Conservation (phyloP, 1,140 invertebrate species). For the Drosophila yakuba region DNA sequence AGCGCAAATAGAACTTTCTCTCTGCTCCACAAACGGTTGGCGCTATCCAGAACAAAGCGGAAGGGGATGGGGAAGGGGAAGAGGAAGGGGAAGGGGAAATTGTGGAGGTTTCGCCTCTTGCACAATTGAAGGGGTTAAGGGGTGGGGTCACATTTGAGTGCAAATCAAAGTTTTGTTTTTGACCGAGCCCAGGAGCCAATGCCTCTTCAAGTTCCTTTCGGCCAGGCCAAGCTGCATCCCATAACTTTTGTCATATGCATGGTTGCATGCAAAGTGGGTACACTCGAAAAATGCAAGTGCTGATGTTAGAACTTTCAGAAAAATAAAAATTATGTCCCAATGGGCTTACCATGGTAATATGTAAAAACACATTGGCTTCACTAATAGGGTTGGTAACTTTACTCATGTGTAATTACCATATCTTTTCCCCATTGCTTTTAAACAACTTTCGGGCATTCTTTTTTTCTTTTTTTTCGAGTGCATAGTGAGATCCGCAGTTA, state of each 20-base stretch:
- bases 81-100: not conserved
- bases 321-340: too few species aligned
- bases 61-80: not conserved
- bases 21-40: constrained; percentile 6
- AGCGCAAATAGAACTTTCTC: constrained; percentile 50
- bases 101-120: not conserved
- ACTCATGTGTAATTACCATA: not conserved
- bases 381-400: too few species aligned
- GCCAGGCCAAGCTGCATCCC: constrained; percentile 28
- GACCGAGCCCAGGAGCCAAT: constrained; percentile 45
- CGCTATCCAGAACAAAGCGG: not conserved
- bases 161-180: constrained; percentile 57
- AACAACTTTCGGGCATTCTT: not conserved
- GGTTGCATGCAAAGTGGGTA: constrained; percentile 6
- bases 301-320: too few species aligned
- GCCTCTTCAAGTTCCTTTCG: constrained; percentile 48
- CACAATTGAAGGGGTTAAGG: constrained; percentile 14
- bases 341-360: too few species aligned
- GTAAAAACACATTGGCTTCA: too few species aligned
- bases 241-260: constrained; percentile 54
- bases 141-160: constrained; percentile 35
- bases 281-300: not conserved
- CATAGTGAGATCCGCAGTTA: constrained; percentile 28
- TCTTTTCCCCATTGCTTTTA: not conserved
- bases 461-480: constrained; percentile 15